Percentiles rank a stretch among this genome's conserved stretches.
These are phyloP conservation scores for Sapajus apella DNA, from an alignment of 2,113 vertebrate species.

Conservation along the genomic window DNA sequence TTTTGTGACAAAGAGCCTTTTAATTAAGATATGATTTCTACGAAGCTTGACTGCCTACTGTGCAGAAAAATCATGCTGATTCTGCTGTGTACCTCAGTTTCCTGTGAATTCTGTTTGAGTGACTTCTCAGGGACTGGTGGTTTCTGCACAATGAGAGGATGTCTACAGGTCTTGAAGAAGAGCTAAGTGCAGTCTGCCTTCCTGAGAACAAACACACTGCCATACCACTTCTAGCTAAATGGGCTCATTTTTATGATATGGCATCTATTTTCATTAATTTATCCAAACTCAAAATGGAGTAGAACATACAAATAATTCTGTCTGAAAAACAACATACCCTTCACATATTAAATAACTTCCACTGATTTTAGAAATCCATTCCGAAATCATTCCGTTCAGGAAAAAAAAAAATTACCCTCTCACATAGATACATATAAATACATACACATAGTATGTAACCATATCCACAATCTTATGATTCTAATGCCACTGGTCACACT, in stretches of 20 bases:
- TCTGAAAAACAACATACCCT: slow-evolving; percentile 1
- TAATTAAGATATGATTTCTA: not conserved
- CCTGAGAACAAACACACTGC: not conserved
- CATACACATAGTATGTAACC: not conserved
- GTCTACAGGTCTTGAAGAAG: not conserved
- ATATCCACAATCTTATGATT: not conserved
- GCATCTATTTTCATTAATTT: not conserved
- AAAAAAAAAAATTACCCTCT: not conserved
- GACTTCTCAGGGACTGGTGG: not conserved
- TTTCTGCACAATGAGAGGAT: not conserved
- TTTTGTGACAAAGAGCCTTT: slow-evolving; percentile 12
- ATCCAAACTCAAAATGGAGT: slow-evolving; percentile 18
- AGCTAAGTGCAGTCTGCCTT: not conserved
- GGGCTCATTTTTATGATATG: not conserved
- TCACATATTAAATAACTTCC: slow-evolving; percentile 4
- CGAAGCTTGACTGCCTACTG: not conserved
- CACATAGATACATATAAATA: not conserved
- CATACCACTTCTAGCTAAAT: not conserved
- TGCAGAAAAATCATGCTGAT: not conserved
- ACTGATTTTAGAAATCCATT: slow-evolving; percentile 38
- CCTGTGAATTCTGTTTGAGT: not conserved
- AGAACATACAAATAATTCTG: not conserved
- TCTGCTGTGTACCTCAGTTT: not conserved
- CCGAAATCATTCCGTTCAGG: not conserved
- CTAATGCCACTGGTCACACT: not conserved